Evolutionary conservation across 92 coral and sea anemone genomes (phyloP).

Genomic region (Epizoanthus rinbou): DNA sequence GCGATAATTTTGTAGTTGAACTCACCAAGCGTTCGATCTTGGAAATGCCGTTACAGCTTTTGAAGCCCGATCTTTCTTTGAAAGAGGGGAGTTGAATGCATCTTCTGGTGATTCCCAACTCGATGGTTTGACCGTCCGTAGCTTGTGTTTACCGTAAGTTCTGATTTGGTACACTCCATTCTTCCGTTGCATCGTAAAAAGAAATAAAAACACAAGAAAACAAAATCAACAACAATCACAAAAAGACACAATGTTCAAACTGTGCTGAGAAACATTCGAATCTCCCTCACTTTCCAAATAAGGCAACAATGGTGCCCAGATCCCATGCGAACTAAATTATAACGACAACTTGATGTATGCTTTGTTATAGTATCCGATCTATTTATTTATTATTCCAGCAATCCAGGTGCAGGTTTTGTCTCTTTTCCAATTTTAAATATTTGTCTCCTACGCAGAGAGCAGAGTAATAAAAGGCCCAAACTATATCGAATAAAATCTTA

Average conservation of each 20-base stretch:
- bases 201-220: background rate
- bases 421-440: too few relatives aligned
- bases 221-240: background rate
- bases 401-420: too few relatives aligned
- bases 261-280: conserved; percentile 17
- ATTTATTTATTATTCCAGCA: too few relatives aligned
- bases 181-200: conserved; percentile 62
- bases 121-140: conserved; percentile 75
- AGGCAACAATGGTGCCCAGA: conserved; percentile 15
- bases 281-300: conserved; percentile 24
- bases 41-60: conserved; percentile 43
- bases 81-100: conserved; percentile 29
- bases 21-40: conserved; percentile 46
- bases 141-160: conserved; percentile 88
- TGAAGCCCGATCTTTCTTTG: conserved; percentile 25
- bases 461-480: too few relatives aligned
- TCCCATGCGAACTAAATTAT: too few relatives aligned
- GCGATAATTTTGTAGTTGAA: background rate
- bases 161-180: conserved; percentile 51
- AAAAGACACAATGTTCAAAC: conserved; percentile 6
- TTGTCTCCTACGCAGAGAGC: too few relatives aligned
- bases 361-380: too few relatives aligned
- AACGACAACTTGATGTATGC: too few relatives aligned
- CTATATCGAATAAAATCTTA: too few relatives aligned
- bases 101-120: conserved; percentile 75